These are phyloP conservation scores for Dyspetes luteomarginatus DNA, from an alignment of 2,888 invertebrate species.

Conservation along the genomic window DNA sequence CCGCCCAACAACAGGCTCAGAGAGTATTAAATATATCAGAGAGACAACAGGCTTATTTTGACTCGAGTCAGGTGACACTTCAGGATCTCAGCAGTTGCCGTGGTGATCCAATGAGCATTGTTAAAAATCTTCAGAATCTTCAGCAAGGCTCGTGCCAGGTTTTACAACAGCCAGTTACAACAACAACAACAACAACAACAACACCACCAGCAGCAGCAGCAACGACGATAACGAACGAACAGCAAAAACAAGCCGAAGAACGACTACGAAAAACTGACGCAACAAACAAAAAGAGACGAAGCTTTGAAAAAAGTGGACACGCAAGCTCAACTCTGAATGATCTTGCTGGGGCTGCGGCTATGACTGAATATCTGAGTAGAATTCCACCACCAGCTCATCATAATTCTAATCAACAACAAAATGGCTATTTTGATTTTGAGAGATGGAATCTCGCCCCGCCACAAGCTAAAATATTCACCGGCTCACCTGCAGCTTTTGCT, in stretches of 20 bases:
- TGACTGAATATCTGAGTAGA: slow-evolving; percentile 85
- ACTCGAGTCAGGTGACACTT: slow-evolving; percentile 86
- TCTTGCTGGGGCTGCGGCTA: slow-evolving; percentile 84
- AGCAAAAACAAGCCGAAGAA: slow-evolving; percentile 81
- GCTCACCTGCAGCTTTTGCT: slow-evolving; percentile 85
- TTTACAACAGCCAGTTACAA: slow-evolving; percentile 84
- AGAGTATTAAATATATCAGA: slow-evolving; percentile 84
- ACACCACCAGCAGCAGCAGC: slow-evolving; percentile 69
- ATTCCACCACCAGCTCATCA: slow-evolving; percentile 91
- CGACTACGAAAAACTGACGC: slow-evolving; percentile 78
- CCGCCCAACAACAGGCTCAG: slow-evolving; percentile 83
- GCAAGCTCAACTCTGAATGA: slow-evolving; percentile 85
- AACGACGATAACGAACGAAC: slow-evolving; percentile 69
- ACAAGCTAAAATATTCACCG: slow-evolving; percentile 88
- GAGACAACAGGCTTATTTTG: slow-evolving; percentile 88
- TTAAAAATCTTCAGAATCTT: slow-evolving; percentile 88
- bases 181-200: slow-evolving; percentile 68
- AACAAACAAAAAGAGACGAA: slow-evolving; percentile 85
- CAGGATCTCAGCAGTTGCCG: slow-evolving; percentile 90
- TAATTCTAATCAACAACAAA: slow-evolving; percentile 85
- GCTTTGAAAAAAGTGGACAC: slow-evolving; percentile 85
- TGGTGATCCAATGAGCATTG: slow-evolving; percentile 91
- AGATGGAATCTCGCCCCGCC: slow-evolving; percentile 91
- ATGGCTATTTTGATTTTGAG: slow-evolving; percentile 91
- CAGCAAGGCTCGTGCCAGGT: slow-evolving; percentile 85